A percentile compares a stretch with the other conserved stretches of the same genome.
These are phyloP conservation scores for Stictocephala bisonia DNA, from an alignment of 2,888 invertebrate genomes.

Conservation along the genomic window DNA sequence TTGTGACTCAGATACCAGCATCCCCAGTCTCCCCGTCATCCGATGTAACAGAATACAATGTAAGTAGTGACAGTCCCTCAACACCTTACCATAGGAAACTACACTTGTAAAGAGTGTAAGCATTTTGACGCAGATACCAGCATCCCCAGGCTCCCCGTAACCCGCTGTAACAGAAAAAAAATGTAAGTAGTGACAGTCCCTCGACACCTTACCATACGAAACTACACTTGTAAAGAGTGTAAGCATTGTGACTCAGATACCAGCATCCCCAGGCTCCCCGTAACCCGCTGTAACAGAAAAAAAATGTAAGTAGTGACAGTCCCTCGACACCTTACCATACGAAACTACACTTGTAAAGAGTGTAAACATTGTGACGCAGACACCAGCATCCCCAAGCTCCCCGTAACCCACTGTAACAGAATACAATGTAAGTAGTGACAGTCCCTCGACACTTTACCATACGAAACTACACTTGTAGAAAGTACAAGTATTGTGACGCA, in stretches of 20 bases:
- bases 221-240: too few species aligned
- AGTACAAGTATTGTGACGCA: constrained; percentile 86
- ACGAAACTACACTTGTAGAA: constrained; percentile 85
- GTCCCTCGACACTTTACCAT: too few species aligned
- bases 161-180: constrained; percentile 67
- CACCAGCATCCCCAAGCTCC: constrained; percentile 73
- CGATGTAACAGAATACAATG: constrained; percentile 64
- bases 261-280: too few species aligned
- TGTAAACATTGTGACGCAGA: constrained; percentile 88
- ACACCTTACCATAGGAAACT: too few species aligned
- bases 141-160: constrained; percentile 70
- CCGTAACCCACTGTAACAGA: constrained; percentile 70
- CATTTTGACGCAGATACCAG: constrained; percentile 84
- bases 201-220: constrained; percentile 78
- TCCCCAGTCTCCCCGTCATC: constrained; percentile 72
- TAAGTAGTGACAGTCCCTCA: not conserved
- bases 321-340: constrained; percentile 82
- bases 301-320: too few species aligned
- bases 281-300: too few species aligned
- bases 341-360: too few species aligned
- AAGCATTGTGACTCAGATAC: too few species aligned
- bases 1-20: constrained; percentile 82
- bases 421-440: not conserved
- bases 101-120: constrained; percentile 85
- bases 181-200: constrained; percentile 90